Evolutionary conservation across 2,113 vertebrate species (phyloP).

Genomic region (Notechis scutatus): DNA sequence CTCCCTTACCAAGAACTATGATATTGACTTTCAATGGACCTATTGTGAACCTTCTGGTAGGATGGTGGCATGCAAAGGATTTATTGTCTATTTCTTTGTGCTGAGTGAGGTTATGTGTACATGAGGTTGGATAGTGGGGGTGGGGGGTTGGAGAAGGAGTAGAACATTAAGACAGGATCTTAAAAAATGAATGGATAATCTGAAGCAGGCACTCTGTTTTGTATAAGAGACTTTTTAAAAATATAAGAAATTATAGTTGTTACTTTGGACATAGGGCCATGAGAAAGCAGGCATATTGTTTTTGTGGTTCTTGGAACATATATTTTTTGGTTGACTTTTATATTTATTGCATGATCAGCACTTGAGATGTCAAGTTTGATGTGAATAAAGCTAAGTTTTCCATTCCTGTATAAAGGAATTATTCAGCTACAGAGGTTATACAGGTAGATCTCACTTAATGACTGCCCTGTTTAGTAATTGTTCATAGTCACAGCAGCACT

Average conservation of each 20-base stretch:
- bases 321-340: not conserved
- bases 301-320: not conserved
- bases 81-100: not conserved
- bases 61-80: not conserved
- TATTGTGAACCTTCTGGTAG: constrained; percentile 19
- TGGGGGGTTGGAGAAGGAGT: not conserved
- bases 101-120: not conserved
- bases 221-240: not conserved
- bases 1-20: constrained; percentile 16
- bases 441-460: not conserved
- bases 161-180: not conserved
- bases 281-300: not conserved
- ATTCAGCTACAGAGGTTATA: not conserved
- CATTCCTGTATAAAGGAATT: not conserved
- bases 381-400: not conserved
- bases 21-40: constrained; percentile 7
- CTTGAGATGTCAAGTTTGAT: not conserved
- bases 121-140: not conserved
- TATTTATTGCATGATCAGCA: not conserved
- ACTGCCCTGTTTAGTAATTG: not conserved
- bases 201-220: not conserved
- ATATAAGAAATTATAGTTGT: not conserved
- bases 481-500: not conserved
- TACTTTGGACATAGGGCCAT: not conserved
- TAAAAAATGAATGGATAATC: not conserved